These are phyloP conservation scores for Megamerina dolium DNA, from an alignment of 2,888 invertebrate species.

Conservation along the genomic window DNA sequence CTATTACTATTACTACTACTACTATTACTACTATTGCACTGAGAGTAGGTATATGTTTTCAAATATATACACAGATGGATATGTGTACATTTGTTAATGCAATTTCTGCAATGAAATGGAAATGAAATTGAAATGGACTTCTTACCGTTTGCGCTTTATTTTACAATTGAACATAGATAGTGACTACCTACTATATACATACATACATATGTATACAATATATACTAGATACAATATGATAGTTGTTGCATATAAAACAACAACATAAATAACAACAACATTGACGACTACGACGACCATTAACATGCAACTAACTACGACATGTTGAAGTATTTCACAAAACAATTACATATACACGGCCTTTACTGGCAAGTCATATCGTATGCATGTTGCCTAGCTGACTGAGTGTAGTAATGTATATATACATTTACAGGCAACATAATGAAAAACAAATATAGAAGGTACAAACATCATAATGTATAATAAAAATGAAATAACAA, in stretches of 20 bases:
- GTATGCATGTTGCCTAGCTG: too few relatives aligned
- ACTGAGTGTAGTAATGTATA: too few relatives aligned
- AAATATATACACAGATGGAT: not conserved
- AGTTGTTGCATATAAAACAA: constrained; percentile 3
- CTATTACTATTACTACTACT: too few relatives aligned
- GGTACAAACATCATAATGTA: too few relatives aligned
- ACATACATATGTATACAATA: not conserved
- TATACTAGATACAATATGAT: not conserved
- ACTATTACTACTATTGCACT: not conserved
- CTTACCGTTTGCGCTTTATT: too few relatives aligned
- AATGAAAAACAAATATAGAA: too few relatives aligned
- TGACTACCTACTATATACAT: not conserved
- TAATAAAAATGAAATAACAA: too few relatives aligned
- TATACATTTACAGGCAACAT: too few relatives aligned
- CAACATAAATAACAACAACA: constrained; percentile 5
- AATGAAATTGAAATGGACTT: too few relatives aligned
- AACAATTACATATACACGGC: too few relatives aligned
- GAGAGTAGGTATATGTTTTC: not conserved
- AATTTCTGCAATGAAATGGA: constrained; percentile 3
- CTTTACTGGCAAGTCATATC: too few relatives aligned
- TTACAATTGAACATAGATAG: not conserved
- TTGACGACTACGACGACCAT: not conserved
- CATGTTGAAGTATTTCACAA: not conserved
- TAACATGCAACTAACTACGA: not conserved
- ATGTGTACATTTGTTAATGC: not conserved